Conservation (phyloP, 1,140 invertebrate species). For the Pseudomyrmex concolor region DNA sequence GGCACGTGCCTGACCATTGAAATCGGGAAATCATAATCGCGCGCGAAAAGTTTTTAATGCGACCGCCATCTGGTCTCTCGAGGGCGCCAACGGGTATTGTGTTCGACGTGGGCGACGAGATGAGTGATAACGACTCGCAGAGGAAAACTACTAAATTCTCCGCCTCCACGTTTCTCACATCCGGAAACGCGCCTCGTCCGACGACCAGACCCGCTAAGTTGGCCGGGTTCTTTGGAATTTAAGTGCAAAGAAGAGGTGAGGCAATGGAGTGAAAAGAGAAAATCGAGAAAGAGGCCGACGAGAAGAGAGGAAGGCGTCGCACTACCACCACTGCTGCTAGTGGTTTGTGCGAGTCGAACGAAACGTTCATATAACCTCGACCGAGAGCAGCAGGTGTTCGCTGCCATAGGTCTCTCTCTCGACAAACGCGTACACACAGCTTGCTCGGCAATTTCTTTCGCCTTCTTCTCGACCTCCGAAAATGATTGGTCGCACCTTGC, state of each 20-base stretch:
- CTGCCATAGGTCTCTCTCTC: constrained; percentile 46
- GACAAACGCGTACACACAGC: constrained; percentile 33
- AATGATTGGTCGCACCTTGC: constrained; percentile 73
- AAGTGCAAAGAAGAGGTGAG: neutral
- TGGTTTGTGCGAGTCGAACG: constrained; percentile 7
- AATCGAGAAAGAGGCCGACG: neutral
- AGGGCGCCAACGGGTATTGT: constrained; percentile 16
- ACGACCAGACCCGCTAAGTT: constrained; percentile 31
- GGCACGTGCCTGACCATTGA: constrained; percentile 63
- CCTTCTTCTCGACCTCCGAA: constrained; percentile 50
- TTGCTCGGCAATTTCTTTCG: constrained; percentile 67
- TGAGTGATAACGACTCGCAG: constrained; percentile 33
- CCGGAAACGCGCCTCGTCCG: neutral
- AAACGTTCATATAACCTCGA: constrained; percentile 43
- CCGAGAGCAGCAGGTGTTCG: constrained; percentile 67
- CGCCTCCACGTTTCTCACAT: constrained; percentile 4
- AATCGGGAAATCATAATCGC: constrained; percentile 69
- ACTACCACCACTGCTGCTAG: neutral
- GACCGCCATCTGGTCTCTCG: constrained; percentile 63
- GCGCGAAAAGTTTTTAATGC: constrained; percentile 67
- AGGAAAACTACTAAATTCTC: constrained; percentile 42
- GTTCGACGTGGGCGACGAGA: neutral
- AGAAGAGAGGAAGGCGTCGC: neutral
- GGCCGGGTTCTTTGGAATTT: constrained; percentile 46
- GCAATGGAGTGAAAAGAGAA: neutral